A percentile compares a stretch with the other conserved stretches of the same genome.
These are phyloP conservation scores for Coecobrya sp. DNA, from an alignment of 2,888 invertebrate species.

Conservation along the genomic window DNA sequence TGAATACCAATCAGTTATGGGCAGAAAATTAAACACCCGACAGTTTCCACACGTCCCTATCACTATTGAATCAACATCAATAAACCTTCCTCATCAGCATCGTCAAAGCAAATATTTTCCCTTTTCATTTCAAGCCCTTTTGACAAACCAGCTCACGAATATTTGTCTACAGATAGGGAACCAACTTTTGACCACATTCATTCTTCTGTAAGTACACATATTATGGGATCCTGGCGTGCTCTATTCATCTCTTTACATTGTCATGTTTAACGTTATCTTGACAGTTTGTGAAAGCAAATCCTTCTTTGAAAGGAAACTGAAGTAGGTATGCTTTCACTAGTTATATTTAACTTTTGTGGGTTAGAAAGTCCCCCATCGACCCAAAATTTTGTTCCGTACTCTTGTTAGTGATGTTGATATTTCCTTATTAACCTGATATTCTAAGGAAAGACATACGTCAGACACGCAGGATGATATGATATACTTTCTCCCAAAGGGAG, in stretches of 20 bases:
- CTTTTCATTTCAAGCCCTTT: background rate
- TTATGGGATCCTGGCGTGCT: no score
- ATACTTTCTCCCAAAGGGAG: background rate
- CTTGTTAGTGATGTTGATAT: background rate
- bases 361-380: background rate
- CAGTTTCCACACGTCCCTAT: background rate
- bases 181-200: no score
- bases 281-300: background rate
- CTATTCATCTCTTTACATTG: no score
- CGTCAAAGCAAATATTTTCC: background rate
- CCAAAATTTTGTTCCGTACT: background rate
- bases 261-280: no score
- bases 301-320: background rate
- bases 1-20: constrained; percentile 33
- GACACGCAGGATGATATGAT: background rate
- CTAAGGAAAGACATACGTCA: background rate
- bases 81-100: background rate
- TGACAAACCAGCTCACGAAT: background rate
- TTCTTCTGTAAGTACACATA: no score
- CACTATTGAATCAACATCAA: background rate
- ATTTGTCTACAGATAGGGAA: background rate
- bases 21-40: background rate
- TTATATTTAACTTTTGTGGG: background rate
- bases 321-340: background rate
- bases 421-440: background rate